Conservation (phyloP, 1,140 invertebrate species). For the Sweltsa coloradensis region DNA sequence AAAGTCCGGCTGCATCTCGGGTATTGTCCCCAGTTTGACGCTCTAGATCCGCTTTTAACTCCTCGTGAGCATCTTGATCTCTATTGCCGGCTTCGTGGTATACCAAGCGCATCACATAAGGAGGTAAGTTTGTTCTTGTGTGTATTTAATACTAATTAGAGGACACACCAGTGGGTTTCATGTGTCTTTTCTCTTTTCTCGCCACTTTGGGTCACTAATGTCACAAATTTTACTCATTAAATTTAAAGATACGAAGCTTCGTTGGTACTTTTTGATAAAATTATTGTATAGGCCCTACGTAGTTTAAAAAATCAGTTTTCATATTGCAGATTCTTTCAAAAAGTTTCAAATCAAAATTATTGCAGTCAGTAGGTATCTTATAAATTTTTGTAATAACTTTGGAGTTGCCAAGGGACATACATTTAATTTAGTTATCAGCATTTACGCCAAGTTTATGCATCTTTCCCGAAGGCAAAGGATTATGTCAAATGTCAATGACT, state of each 20-base stretch:
- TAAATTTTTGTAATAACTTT: background rate
- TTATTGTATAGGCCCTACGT: slow-evolving; percentile 9
- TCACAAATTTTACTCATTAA: background rate
- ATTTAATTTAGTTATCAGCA: slow-evolving; percentile 1
- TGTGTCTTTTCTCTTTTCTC: too few species aligned
- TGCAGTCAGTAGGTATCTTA: background rate
- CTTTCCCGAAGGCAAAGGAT: background rate
- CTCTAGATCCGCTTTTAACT: slow-evolving; percentile 59
- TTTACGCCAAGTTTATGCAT: background rate
- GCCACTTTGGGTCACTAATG: slow-evolving; percentile 3
- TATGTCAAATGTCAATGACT: background rate
- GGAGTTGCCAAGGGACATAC: slow-evolving; percentile 4
- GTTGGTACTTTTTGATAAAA: background rate
- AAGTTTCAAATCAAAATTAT: too few species aligned
- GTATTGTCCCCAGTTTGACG: slow-evolving; percentile 81
- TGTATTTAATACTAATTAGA: too few species aligned
- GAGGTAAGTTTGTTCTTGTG: slow-evolving; percentile 12
- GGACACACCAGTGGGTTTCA: too few species aligned
- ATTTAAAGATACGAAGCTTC: background rate
- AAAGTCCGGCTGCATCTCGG: slow-evolving; percentile 43
- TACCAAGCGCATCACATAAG: slow-evolving; percentile 16
- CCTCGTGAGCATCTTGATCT: slow-evolving; percentile 38
- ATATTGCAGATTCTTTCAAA: background rate
- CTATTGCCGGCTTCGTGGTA: slow-evolving; percentile 34
- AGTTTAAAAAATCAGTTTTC: background rate